phyloP scores from a whole-genome alignment of 2,888 invertebrate species.

The Onthophagus sagittarius region DNA sequence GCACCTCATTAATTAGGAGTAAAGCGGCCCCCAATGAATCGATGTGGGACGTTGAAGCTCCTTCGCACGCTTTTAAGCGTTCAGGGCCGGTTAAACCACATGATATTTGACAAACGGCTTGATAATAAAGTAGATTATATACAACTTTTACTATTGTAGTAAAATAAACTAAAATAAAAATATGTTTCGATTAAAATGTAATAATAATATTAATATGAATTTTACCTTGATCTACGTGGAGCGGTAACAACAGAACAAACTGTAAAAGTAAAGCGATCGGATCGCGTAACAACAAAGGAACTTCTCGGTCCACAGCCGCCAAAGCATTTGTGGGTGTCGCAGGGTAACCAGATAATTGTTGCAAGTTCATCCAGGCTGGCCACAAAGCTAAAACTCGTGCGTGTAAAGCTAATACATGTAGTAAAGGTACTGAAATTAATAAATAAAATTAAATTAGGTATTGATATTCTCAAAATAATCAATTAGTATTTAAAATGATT shows the following conservation, averaged over 20 bases:
- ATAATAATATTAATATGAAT: background rate
- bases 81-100: constrained; percentile 64
- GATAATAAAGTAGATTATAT: constrained; percentile 86
- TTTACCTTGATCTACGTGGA: constrained; percentile 81
- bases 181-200: background rate
- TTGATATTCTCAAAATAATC: too few relatives aligned
- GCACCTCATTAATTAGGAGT: constrained; percentile 48
- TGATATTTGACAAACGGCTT: constrained; percentile 78
- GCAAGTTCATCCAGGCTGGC: constrained; percentile 53
- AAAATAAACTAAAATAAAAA: constrained; percentile 70
- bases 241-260: constrained; percentile 78
- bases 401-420: constrained; percentile 85
- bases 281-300: constrained; percentile 85
- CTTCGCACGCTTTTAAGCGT: constrained; percentile 50
- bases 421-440: constrained; percentile 68
- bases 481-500: too few relatives aligned
- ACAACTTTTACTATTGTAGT: constrained; percentile 82
- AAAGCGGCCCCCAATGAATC: constrained; percentile 46
- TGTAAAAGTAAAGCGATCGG: constrained; percentile 83
- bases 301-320: constrained; percentile 53
- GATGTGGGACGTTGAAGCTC: constrained; percentile 34
- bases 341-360: constrained; percentile 53
- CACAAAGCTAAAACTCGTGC: constrained; percentile 68
- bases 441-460: background rate
- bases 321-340: constrained; percentile 41